Evolutionary conservation across 1,140 invertebrate genomes (phyloP).

Genomic region (Eumeta japonica): DNA sequence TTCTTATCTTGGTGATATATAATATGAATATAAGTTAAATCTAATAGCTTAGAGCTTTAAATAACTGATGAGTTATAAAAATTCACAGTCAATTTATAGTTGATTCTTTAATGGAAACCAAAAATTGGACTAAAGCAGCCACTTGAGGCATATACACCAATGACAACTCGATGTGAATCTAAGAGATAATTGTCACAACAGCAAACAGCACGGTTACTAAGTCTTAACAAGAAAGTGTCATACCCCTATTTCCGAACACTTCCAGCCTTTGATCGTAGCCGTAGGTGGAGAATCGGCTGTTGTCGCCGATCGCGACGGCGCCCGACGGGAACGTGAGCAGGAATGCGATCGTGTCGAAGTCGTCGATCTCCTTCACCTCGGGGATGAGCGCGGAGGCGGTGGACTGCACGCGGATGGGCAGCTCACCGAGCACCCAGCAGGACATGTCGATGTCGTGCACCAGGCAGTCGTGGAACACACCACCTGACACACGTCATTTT

Average conservation of each 20-base stretch:
- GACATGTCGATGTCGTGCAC: conserved; percentile 71
- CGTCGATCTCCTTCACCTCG: conserved; percentile 61
- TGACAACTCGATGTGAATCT: no score
- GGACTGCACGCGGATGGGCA: conserved; percentile 59
- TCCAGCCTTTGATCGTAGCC: conserved; percentile 74
- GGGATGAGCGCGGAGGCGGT: conserved; percentile 58
- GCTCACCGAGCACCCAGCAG: conserved; percentile 64
- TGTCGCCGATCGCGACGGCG: conserved; percentile 63
- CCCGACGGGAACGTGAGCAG: conserved; percentile 66
- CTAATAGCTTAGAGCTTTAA: no score
- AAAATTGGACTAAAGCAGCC: no score
- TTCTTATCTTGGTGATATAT: no score
- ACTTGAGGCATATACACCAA: no score
- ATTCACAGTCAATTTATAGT: no score
- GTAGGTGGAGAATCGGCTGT: conserved; percentile 63
- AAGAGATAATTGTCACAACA: no score
- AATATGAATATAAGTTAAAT: no score
- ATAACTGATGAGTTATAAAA: no score
- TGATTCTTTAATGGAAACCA: neutral
- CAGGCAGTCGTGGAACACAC: conserved; percentile 72
- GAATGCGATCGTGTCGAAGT: conserved; percentile 67
- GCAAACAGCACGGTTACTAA: no score
- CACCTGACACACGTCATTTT: no score
- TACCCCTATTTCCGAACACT: conserved; percentile 60
- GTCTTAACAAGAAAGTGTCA: no score